Evolutionary conservation across 1,140 invertebrate species (phyloP).

Genomic region (Sinella curviseta): DNA sequence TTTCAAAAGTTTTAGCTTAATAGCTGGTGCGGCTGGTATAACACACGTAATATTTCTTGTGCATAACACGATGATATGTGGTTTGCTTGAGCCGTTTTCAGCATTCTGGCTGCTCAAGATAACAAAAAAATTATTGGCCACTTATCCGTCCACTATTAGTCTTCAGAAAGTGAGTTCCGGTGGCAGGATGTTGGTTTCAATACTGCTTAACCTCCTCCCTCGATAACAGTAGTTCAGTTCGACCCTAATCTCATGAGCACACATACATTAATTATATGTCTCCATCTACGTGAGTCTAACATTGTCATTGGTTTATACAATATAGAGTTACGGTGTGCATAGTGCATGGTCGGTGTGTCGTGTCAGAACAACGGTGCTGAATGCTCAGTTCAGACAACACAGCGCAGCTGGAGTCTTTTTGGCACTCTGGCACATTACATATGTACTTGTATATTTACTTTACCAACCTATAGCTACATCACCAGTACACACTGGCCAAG

Average conservation of each 20-base stretch:
- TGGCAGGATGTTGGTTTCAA: neutral
- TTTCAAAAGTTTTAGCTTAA: too few species aligned
- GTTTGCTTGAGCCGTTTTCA: too few species aligned
- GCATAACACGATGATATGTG: too few species aligned
- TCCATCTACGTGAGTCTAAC: too few species aligned
- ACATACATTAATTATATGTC: conserved; percentile 17
- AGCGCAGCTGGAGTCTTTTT: neutral
- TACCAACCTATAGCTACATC: too few species aligned
- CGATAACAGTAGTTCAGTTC: neutral
- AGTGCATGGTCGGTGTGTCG: neutral
- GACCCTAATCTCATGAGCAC: neutral
- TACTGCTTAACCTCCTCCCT: neutral
- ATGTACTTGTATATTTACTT: too few species aligned
- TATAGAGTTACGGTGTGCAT: too few species aligned
- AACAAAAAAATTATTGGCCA: conserved; percentile 13
- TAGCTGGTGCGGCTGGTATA: too few species aligned
- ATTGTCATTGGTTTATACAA: too few species aligned
- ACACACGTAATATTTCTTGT: too few species aligned
- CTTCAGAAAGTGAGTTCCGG: conserved; percentile 4
- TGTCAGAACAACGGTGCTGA: neutral
- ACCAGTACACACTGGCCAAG: too few species aligned
- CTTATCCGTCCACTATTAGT: neutral
- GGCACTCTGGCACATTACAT: too few species aligned
- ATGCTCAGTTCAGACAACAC: neutral
- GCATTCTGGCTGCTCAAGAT: neutral